Conservation (phyloP, 2,113 vertebrate genomes). For the Mohoua ochrocephala region DNA sequence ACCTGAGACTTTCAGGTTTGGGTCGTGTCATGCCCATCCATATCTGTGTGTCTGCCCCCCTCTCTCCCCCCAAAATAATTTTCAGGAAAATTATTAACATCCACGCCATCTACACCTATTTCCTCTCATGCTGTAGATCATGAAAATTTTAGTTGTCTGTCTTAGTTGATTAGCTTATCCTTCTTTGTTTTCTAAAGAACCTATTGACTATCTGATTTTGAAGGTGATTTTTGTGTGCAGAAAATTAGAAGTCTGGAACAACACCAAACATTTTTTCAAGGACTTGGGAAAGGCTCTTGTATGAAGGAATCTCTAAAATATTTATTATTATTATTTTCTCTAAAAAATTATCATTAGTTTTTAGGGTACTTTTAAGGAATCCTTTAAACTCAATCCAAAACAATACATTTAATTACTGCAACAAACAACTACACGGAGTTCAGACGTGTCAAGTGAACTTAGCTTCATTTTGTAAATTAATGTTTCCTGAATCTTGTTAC, state of each 20-base stretch:
- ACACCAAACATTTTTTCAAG: neutral
- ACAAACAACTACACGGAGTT: neutral
- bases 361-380: neutral
- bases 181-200: neutral
- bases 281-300: neutral
- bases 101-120: neutral
- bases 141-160: neutral
- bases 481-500: neutral
- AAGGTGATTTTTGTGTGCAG: neutral
- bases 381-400: neutral
- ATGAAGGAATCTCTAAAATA: neutral
- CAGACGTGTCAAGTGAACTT: neutral
- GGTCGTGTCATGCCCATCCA: fast-evolving
- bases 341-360: neutral
- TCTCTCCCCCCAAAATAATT: no score
- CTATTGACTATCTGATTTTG: neutral
- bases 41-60: fast-evolving
- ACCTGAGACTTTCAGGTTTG: neutral
- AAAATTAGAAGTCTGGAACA: neutral
- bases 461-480: neutral
- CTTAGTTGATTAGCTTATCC: neutral
- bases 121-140: neutral
- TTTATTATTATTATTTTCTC: neutral
- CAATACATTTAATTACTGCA: neutral
- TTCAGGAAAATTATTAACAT: neutral